Percentiles rank a stretch among this genome's conserved stretches.
These are phyloP conservation scores for Sarcophaga bullata DNA, from an alignment of 1,140 invertebrate genomes.

Conservation along the genomic window DNA sequence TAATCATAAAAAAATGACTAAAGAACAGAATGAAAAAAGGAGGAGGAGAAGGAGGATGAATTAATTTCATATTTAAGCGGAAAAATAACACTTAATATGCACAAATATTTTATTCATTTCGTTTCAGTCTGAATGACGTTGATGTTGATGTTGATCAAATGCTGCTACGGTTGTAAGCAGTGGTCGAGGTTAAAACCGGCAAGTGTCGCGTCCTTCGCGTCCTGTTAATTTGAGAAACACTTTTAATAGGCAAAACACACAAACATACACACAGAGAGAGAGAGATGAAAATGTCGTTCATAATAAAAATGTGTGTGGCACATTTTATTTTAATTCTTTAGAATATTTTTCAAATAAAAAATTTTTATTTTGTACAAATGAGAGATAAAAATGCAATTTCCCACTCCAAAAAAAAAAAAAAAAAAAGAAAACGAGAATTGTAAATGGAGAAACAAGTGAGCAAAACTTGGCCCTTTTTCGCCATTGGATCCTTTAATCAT, in stretches of 20 bases:
- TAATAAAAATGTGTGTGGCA: constrained; percentile 39
- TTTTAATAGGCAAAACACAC: too few relatives aligned
- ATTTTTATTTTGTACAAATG: constrained; percentile 19
- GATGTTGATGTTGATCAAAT: constrained; percentile 26
- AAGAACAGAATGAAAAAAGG: too few relatives aligned
- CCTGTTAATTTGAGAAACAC: background rate
- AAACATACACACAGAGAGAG: too few relatives aligned
- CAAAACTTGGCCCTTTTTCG: background rate
- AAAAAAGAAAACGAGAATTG: background rate
- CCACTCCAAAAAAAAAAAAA: background rate
- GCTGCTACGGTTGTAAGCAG: background rate
- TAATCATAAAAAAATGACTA: too few relatives aligned
- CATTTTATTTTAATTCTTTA: constrained; percentile 37
- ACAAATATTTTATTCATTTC: constrained; percentile 40
- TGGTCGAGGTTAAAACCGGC: background rate
- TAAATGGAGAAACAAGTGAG: too few relatives aligned
- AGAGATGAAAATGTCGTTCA: constrained; percentile 25
- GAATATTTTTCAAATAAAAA: constrained; percentile 29
- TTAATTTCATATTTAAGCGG: constrained; percentile 31
- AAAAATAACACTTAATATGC: constrained; percentile 40
- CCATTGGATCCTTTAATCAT: background rate
- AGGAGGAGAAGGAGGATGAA: background rate
- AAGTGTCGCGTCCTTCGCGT: background rate
- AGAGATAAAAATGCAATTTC: constrained; percentile 35
- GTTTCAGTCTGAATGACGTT: constrained; percentile 26